These are phyloP conservation scores for Pocillopora damicornis DNA, from an alignment of 64 coral and sea anemone genomes.

Conservation along the genomic window DNA sequence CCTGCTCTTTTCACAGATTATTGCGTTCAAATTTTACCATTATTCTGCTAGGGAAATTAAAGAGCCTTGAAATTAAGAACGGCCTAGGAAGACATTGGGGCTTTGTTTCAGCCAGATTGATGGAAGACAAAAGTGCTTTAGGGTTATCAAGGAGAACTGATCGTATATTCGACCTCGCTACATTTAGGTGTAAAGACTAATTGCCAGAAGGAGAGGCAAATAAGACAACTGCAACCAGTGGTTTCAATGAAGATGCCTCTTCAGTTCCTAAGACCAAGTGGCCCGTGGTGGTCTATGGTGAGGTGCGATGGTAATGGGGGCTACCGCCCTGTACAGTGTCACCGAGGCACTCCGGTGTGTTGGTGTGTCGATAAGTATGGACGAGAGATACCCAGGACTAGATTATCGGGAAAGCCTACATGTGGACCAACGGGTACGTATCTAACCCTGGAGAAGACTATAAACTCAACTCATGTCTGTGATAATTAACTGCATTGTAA, in stretches of 20 bases:
- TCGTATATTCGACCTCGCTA: neutral
- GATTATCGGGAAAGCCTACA: slow-evolving; percentile 33
- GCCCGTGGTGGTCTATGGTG: slow-evolving; percentile 7
- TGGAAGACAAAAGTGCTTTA: too few relatives aligned
- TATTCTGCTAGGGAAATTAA: too few relatives aligned
- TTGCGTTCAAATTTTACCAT: too few relatives aligned
- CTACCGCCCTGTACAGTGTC: slow-evolving; percentile 41
- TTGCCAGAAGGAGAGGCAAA: slow-evolving; percentile 12
- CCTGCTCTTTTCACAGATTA: too few relatives aligned
- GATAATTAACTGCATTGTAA: too few relatives aligned
- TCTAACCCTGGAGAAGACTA: too few relatives aligned
- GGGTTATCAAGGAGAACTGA: neutral
- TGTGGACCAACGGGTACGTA: slow-evolving; percentile 41
- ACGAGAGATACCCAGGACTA: slow-evolving; percentile 45
- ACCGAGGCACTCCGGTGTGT: slow-evolving; percentile 23
- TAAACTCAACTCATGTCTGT: too few relatives aligned
- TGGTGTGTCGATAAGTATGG: slow-evolving; percentile 68
- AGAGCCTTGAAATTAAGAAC: too few relatives aligned
- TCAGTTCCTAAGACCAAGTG: neutral
- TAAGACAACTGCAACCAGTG: slow-evolving; percentile 7
- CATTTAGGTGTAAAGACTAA: slow-evolving; percentile 6
- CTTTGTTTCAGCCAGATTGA: too few relatives aligned
- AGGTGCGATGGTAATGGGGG: slow-evolving; percentile 23
- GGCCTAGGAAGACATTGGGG: too few relatives aligned
- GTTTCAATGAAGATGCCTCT: slow-evolving; percentile 18